Evolutionary conservation across 1,140 invertebrate species (phyloP), one percentile per base, ranked within the genome.

Genomic region (Anoplophora glabripennis): DNA sequence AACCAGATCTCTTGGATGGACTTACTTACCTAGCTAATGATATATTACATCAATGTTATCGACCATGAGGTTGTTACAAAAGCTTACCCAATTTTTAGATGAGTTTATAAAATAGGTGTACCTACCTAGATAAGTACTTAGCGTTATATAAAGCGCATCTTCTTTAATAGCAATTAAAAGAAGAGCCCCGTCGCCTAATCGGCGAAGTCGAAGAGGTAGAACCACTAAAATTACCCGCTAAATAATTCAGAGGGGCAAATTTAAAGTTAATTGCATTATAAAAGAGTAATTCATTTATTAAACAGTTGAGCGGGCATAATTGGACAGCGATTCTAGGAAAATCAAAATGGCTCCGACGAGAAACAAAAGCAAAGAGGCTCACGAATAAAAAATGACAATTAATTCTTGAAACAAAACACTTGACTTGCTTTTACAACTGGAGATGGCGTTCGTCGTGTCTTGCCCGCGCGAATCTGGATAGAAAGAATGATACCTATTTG

Each of bases 281-380:
- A 71, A 80, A 62, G 81, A 66, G 82, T 84, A 65, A 84, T 83
- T 71, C 65, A 66, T 71, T 71, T 68, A 69, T 68, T 69, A 67
- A 67, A 64, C 68, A 71, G 65, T 62, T 57, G 65, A 68, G 45
- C 63, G 61, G 53, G 58, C 51, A 65, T 65, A 68, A 70, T 69
- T 71, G 67, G 67, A 68, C 65, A 71, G 66, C 68, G 59, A 72
- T 70, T 70, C 70, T 61, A 56, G 64, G 66, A 72, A 72, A 72
- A 70, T 72, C 67, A 70, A 72, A 70, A 69, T 72, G 70, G 70
- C 68, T 64, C 63, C 65, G 69, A 66, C 64, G 63, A 66, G 63
- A 65, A 71, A 71, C 61, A 63, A 67, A 71, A 69, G 57, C 64
- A 64, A 65, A 67, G 56, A 57, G 63, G 49, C 55, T 59, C 37